A percentile compares a stretch with the other conserved stretches of the same genome.
Evolutionary conservation across 2,888 invertebrate genomes (phyloP).

Genomic region (Palloptera scutellata): DNA sequence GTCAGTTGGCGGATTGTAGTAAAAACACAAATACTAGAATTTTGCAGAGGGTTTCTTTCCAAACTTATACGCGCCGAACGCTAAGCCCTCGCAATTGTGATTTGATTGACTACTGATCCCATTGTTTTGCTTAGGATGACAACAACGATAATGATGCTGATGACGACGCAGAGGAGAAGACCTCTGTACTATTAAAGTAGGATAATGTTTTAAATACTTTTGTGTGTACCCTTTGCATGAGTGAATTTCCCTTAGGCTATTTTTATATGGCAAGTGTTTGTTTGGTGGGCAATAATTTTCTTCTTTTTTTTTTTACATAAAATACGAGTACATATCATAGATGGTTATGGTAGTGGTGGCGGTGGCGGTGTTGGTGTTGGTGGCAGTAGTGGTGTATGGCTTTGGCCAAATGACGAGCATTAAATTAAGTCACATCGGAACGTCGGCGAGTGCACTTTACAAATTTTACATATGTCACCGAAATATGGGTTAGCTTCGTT

Average conservation of each 20-base stretch:
- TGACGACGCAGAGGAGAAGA: too few species aligned
- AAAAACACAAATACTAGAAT: not conserved
- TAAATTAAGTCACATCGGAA: constrained; percentile 25
- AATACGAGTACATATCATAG: not conserved
- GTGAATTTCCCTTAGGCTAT: too few species aligned
- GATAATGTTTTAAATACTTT: constrained; percentile 23
- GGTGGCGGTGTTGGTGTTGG: not conserved
- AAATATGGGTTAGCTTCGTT: constrained; percentile 32
- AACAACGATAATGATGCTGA: constrained; percentile 31
- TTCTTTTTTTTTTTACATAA: not conserved
- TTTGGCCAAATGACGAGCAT: constrained; percentile 18
- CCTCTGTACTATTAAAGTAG: constrained; percentile 14
- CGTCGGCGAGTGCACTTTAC: constrained; percentile 53
- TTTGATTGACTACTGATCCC: constrained; percentile 59
- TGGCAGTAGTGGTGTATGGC: not conserved
- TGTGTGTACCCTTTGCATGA: not conserved
- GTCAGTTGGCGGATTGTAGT: not conserved
- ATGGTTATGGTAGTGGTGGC: not conserved
- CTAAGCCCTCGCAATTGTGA: constrained; percentile 58
- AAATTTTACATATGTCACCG: constrained; percentile 61
- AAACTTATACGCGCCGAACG: constrained; percentile 8
- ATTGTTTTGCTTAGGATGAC: constrained; percentile 38
- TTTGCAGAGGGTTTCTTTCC: not conserved
- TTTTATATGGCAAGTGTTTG: too few species aligned
- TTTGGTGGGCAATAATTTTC: too few species aligned